Base-by-base conservation (phyloP, 1,140 invertebrate genomes). In the Drosophila funebris region DNA sequence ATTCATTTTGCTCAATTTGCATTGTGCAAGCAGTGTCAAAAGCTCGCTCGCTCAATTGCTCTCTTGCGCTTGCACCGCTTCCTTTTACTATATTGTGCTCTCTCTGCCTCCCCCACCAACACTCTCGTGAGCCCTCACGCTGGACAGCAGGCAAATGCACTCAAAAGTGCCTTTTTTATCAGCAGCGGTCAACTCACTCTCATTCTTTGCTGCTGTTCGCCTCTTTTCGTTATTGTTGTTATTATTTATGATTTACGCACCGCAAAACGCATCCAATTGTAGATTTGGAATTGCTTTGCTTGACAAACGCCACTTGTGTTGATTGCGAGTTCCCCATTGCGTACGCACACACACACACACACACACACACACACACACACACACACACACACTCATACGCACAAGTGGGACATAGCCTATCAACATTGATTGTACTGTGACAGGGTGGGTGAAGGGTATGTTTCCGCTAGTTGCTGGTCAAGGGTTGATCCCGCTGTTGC, bases 91-190 rank as follows among this genome's bases (percentile, higher is more conserved):
- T 5, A 29, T 29, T 13, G 27, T 18, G 5, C 22, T 16, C 9
- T 29, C 46, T 50, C 1, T 24, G 4, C n/a, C 41, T 1, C 24
- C 9, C 36, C 4, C 36, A 0, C 0, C n/a, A 13, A 14, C 37
- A 14, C 18, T 48, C 22, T 24, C 22, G 5, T 31, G 33, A 5
- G 11, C 44, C 7, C 18, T 11, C 29, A 13, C 18, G 13, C 4
- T 44, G 8, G 22, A 27, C 27, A 13, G 13, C 29, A 37, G 78
- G 69, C 46, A 61, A 81, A 73, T 68, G 78, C 58, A 69, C 76
- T 64, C 16, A 73, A 29, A 63, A 84, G 76, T 85, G 81, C 29
- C 8, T 44, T 44, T 46, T 78, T 83, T 83, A 76, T 78, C 80
- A 73, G 67, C 80, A 73, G 67, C 61, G 66, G 37, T 69, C 57